Evolutionary conservation across 2,113 vertebrate genomes (phyloP).

Genomic region (Salminus brasiliensis): DNA sequence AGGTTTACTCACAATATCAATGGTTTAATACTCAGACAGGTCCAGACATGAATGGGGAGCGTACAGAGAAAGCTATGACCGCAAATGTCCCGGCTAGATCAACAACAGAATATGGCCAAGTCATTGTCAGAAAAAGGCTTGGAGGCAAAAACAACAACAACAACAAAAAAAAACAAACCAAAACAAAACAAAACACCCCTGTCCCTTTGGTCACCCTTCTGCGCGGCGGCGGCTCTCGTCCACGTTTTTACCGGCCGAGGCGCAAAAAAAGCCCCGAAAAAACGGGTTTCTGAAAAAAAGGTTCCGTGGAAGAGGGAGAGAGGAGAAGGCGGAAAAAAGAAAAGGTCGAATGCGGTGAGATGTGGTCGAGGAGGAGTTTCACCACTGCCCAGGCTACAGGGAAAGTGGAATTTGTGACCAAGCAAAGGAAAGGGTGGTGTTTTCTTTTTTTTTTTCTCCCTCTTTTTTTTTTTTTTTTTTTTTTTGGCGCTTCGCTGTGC

Average conservation of each 20-base stretch:
- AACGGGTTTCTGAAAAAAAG: slow-evolving; percentile 69
- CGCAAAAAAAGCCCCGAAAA: slow-evolving; percentile 71
- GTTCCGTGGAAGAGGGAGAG: slow-evolving; percentile 73
- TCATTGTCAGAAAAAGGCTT: slow-evolving; percentile 62
- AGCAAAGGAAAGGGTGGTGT: slow-evolving; percentile 81
- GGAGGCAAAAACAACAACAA: too few relatives aligned
- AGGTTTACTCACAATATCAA: slow-evolving; percentile 49
- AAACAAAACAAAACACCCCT: slow-evolving; percentile 29
- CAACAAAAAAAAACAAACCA: slow-evolving; percentile 41
- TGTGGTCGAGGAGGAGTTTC: slow-evolving; percentile 77
- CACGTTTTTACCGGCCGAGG: slow-evolving; percentile 63
- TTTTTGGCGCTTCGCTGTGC: slow-evolving; percentile 78
- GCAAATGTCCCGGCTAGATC: slow-evolving; percentile 55
- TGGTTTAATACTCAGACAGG: slow-evolving; percentile 58
- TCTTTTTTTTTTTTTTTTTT: slow-evolving; percentile 59
- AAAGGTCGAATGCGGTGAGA: slow-evolving; percentile 78
- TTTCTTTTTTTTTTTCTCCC: slow-evolving; percentile 63
- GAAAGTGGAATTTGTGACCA: slow-evolving; percentile 84
- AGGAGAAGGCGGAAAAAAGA: slow-evolving; percentile 63
- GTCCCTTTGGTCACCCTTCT: slow-evolving; percentile 66
- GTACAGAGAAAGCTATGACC: slow-evolving; percentile 59
- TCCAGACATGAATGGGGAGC: slow-evolving; percentile 50
- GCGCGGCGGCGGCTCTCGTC: slow-evolving; percentile 67
- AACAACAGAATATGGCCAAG: slow-evolving; percentile 52
- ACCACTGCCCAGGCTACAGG: slow-evolving; percentile 76